Conservation (phyloP, 1,140 invertebrate genomes). For the Pogonognathellus flavescens region DNA sequence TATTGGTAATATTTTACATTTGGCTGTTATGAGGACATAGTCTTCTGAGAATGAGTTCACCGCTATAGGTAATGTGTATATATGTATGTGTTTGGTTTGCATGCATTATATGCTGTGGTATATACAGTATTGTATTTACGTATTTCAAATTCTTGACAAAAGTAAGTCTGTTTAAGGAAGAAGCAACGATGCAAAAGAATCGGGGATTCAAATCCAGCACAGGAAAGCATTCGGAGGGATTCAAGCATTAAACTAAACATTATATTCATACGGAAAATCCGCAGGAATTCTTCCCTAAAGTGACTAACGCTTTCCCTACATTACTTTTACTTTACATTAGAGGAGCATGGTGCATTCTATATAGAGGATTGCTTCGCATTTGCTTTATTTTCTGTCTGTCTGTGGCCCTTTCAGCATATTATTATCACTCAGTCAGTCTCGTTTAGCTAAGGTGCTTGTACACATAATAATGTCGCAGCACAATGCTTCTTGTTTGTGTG, state of each 20-base stretch:
- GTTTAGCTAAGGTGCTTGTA: not conserved
- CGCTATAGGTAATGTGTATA: too few species aligned
- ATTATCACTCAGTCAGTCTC: conserved; percentile 13
- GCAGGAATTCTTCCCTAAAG: conserved; percentile 44
- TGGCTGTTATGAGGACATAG: too few species aligned
- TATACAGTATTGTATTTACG: not conserved
- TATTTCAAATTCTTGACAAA: conserved; percentile 1
- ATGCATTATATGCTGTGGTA: too few species aligned
- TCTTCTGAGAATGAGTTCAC: too few species aligned
- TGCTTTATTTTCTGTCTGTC: not conserved
- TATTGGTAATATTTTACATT: too few species aligned
- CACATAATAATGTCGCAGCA: not conserved
- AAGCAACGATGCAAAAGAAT: conserved; percentile 46
- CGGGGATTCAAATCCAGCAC: conserved; percentile 39
- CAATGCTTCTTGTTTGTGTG: not conserved
- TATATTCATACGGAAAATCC: conserved; percentile 50
- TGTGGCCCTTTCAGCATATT: conserved; percentile 21
- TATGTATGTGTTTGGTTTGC: too few species aligned
- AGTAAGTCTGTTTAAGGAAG: conserved; percentile 38
- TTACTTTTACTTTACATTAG: not conserved
- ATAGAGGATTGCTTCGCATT: not conserved
- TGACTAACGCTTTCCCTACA: conserved; percentile 42
- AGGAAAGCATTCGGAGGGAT: conserved; percentile 50
- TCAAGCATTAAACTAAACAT: conserved; percentile 54
- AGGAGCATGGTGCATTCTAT: conserved; percentile 2